Base-by-base conservation (phyloP, 2,113 vertebrate genomes). In the Arothron firmamentum region DNA sequence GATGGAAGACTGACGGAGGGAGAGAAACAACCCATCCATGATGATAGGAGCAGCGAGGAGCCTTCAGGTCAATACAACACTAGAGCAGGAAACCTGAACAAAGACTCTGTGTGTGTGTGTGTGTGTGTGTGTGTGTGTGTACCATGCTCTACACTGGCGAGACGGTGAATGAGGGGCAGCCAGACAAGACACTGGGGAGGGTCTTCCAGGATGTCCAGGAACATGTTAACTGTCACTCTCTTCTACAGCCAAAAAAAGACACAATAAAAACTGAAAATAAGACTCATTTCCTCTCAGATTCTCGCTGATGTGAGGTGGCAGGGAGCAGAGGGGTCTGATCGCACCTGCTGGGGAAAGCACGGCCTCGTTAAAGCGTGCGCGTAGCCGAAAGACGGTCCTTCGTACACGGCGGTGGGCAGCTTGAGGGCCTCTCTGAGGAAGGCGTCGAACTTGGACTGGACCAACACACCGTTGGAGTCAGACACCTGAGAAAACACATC, bases 181-280 rank as follows among this genome's bases (percentile, higher is more conserved):
- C 96, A 99, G 72, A 98, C 91, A 71, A 99, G 93, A 92, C 96
- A 98, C 90, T 94, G 94, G 13, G 96, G 96, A 5, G 95, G 92
- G 1, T 98, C 93, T 0, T 92, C 87, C 81, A 93, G 91, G 61
- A 98, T 51, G 81, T 96, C 96, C 83, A 98, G 81, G 77, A 98
- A 98, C 92, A 91, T 92, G 87, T 97, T 97, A 43, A 98, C 86
- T 89, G 83, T 94, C 72, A 97, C 90, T 82, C 95, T 94, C 58
- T 94, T 98, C 96, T 98, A 78, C 61, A 74, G 7, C 34, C 57
- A 45, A 5, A 17, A 46, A 17, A 6, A 17, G 4, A 46, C 15
- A 46, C 14, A 46, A n/a, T 17, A 15, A 46, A 4, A 15, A 15
- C 12, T 45, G 12, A 13, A 16, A 3, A 45, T 12, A 45, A 11